Evolutionary conservation across 2,888 invertebrate genomes (phyloP), one percentile per base, ranked within the genome.

Genomic region (Eueremaeus valkanovi): DNA sequence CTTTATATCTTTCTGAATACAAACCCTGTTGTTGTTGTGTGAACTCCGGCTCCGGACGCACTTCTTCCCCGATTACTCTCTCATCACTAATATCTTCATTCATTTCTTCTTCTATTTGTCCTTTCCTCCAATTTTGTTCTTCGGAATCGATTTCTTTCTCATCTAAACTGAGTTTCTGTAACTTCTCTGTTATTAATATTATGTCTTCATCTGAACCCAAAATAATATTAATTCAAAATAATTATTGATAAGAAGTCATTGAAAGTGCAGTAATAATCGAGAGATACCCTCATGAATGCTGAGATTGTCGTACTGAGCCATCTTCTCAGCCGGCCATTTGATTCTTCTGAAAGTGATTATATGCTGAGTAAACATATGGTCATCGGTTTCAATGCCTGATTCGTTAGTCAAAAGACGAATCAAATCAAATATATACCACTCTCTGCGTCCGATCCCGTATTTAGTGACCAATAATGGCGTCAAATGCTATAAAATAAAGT

Each of bases 341-440:
- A 66, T 72, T 36, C 75, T 33, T 13, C 75, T 29, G 13, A 75
- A 73, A 21, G 75, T 72, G 33, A 75, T 31, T 29, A 72, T 55
- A 18, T 33, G 72, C 36, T 75, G 75, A 45, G 40, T 72, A 40
- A 75, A 75, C 42, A 42, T 63, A 40, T 74, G 74, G 63, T 74
- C 74, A 31, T 74, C 63, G 21, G 40, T 76, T 40, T 73, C 61
- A 16, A 58, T 18, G n/a, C 75, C 76, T 21, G 75, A 76, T 24
- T 63, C 40, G 13, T 21, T 33, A 3, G 24, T 40, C 21, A 76
- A 45, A 13, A 76, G 40, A 11, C 49, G 33, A 40, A 76, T 40
- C 42, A 75, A 72, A 33, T 76, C 76, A 55, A 40, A 76, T 29
- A 76, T 58, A 36, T 70, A 70, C 75, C 75, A 75, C 33, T 51